Evolutionary conservation across 2,113 vertebrate species (phyloP), one percentile per base, ranked within the genome.

Genomic region (Baryphthengus martii): DNA sequence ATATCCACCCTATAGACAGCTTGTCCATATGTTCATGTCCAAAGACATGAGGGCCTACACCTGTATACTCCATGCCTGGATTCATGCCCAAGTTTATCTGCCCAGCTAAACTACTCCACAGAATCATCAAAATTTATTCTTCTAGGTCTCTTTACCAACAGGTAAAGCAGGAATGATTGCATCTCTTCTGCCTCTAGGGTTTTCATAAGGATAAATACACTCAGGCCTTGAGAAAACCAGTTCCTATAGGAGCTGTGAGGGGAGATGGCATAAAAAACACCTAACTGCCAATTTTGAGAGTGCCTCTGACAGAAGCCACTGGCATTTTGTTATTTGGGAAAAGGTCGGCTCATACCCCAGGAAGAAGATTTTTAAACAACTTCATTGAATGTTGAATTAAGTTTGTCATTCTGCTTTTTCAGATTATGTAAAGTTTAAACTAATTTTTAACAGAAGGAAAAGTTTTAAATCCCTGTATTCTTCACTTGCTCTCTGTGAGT

Each of bases 371-470:
- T 74, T 96, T 58, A 49, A 89, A 66, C 40, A 73, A 75, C 49
- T 76, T 65, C 49, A 37, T 70, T 71, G 80, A 39, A 95, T 63
- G 72, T 55, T 91, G 93, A 67, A 94, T 93, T 85, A 59, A 95
- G 58, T 91, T 97, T 95, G 89, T 96, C 82, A 65, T 91, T 82
- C 84, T 82, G 81, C 31, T 96, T 96, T 92, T 87, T 62, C 31
- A 11, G 74, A 93, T 96, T 96, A 97, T 33, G 35, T 93, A 77
- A 94, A 93, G 71, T 89, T 94, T 85, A 62, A 71, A 70, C 42
- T 93, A 94, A 76, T 73, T 93, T 97, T 89, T 78, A 95, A 39
- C 66, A 62, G 85, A 90, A 76, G 53, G 78, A 77, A 91, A 94
- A 94, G 81, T 96, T 97, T 95, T 67, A 91, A 94, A 93, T 88